Conservation (phyloP, 2,797 vertebrate genomes). For the Schizothorax lantsangensis region DNA sequence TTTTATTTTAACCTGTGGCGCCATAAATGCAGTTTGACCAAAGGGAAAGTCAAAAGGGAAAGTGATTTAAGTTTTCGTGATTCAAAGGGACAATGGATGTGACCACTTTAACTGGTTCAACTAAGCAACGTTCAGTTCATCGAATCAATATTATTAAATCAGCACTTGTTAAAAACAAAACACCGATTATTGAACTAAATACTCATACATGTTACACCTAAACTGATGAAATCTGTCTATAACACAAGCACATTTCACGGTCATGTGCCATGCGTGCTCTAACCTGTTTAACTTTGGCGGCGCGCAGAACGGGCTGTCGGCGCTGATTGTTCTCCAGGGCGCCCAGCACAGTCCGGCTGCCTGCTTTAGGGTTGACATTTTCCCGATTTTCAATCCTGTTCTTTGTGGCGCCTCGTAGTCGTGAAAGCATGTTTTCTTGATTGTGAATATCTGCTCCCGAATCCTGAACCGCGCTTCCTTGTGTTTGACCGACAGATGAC, state of each 20-base stretch:
- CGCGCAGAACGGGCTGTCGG: constrained; percentile 73
- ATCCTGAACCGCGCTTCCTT: constrained; percentile 63
- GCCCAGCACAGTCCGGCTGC: constrained; percentile 80
- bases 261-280: constrained; percentile 40
- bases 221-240: accelerated
- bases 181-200: not conserved
- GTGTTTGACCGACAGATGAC: constrained; percentile 70
- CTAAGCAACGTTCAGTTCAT: not conserved
- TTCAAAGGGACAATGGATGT: not conserved
- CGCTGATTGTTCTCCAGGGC: constrained; percentile 80
- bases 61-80: not conserved
- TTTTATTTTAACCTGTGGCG: constrained; percentile 7
- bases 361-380: constrained; percentile 78
- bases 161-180: too few relatives aligned
- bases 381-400: constrained; percentile 84
- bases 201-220: too few relatives aligned
- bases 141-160: not conserved
- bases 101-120: not conserved
- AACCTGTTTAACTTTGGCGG: constrained; percentile 73
- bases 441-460: constrained; percentile 63
- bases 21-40: not conserved
- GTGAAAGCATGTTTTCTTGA: constrained; percentile 76
- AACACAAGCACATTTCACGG: not conserved
- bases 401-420: constrained; percentile 68
- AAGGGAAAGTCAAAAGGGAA: not conserved